These are phyloP conservation scores for Myotis daubentonii DNA, from an alignment of 2,797 vertebrate genomes.

Conservation along the genomic window DNA sequence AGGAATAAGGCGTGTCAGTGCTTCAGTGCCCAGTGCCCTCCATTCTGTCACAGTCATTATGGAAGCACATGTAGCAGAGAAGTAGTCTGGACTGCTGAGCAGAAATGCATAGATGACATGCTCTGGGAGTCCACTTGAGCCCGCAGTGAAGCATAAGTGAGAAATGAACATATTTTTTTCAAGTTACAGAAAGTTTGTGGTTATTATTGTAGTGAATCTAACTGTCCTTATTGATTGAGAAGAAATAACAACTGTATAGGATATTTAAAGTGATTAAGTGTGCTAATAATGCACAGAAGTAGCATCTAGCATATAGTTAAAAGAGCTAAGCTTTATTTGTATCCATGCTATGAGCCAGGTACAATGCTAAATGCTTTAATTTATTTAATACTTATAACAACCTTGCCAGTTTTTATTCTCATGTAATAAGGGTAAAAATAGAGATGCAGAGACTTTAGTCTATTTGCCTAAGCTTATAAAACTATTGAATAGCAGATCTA, in stretches of 20 bases:
- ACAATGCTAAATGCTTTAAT: background rate
- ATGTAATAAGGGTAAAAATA: background rate
- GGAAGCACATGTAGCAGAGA: background rate
- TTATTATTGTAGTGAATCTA: background rate
- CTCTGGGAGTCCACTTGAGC: background rate
- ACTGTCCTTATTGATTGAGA: background rate
- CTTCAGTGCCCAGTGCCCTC: background rate
- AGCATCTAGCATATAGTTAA: background rate
- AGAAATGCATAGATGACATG: background rate
- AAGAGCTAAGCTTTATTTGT: background rate
- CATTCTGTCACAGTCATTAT: background rate
- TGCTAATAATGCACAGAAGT: background rate
- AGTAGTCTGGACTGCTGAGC: background rate
- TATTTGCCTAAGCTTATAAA: background rate
- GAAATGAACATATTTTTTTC: background rate
- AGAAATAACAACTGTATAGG: background rate
- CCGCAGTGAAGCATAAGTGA: background rate
- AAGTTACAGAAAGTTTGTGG: background rate
- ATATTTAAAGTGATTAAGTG: background rate
- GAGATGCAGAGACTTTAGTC: background rate
- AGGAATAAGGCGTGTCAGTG: background rate
- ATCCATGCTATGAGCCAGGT: background rate
- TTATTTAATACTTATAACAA: slow-evolving; percentile 19
- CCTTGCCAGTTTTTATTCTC: background rate
- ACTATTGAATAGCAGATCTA: background rate